Percentiles rank a stretch among this genome's conserved stretches.
Evolutionary conservation across 2,888 invertebrate genomes (phyloP).

Genomic region (Caradrina kadenii): DNA sequence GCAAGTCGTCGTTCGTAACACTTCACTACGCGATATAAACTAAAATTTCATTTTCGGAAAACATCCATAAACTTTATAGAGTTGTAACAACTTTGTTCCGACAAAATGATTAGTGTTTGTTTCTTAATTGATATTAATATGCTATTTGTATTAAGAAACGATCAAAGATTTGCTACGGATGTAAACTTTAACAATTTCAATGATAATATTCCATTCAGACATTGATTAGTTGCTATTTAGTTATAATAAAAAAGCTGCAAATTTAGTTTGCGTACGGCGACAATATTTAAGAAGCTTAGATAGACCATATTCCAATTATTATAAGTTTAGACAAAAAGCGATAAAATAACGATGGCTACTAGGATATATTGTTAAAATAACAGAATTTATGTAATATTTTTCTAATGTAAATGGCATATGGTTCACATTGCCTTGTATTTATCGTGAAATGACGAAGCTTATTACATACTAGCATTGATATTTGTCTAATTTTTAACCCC

Average conservation of each 20-base stretch:
- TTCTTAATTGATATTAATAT: slow-evolving; percentile 31
- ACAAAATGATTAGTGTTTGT: slow-evolving; percentile 30
- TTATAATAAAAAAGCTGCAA: neutral
- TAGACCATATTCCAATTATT: too few species aligned
- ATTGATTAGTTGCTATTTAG: neutral
- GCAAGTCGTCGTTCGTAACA: slow-evolving; percentile 79
- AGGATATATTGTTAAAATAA: too few species aligned
- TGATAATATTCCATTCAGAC: slow-evolving; percentile 6
- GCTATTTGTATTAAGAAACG: slow-evolving; percentile 15
- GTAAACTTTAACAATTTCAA: slow-evolving; percentile 11
- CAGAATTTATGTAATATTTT: too few species aligned
- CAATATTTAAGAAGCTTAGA: neutral
- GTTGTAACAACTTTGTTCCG: slow-evolving; percentile 26
- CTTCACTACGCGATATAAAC: slow-evolving; percentile 63
- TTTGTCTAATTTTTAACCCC: too few species aligned
- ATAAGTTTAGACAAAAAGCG: too few species aligned
- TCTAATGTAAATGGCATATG: too few species aligned
- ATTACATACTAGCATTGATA: too few species aligned
- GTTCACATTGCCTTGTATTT: too few species aligned
- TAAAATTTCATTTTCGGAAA: slow-evolving; percentile 55
- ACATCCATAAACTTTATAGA: slow-evolving; percentile 19
- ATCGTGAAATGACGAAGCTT: too few species aligned
- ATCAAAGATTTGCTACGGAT: slow-evolving; percentile 24
- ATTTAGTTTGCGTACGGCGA: neutral
- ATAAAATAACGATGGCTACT: too few species aligned